Evolutionary conservation across 2,113 vertebrate species (phyloP), one percentile per base, ranked within the genome.

Genomic region (Eublepharis macularius): DNA sequence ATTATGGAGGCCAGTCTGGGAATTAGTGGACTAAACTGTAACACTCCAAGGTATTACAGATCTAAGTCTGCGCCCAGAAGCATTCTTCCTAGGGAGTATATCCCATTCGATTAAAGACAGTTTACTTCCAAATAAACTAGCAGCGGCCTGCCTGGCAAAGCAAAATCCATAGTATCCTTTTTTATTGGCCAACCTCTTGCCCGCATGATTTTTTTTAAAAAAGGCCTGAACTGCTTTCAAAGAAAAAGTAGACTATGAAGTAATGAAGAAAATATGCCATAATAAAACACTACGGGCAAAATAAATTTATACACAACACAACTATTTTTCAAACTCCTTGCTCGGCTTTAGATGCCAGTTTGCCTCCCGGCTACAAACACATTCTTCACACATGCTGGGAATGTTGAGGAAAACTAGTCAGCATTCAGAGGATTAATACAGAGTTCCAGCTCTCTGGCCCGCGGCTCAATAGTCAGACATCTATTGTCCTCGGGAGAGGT

Each of bases 381-480:
- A 97, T 97, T 97, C 96, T 96, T 96, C 95, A 95, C 96, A 96
- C 96, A 96, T 0, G 94, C 97, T 97, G 96, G 92, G 97, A 96
- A 95, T 92, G 94, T 91, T 94, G 92, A 82, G 76, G 91, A 92
- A 94, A 96, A 94, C 95, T 94, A 95, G 96, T 97, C 96, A 96
- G 95, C 95, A 95, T 96, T 96, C 96, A 95, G 93, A 95, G 94
- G 96, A 96, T 97, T 96, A 96, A 97, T 95, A 94, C 95, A 93
- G 94, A 93, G 94, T 96, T 95, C 95, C 95, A 91, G 89, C 81
- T 92, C 92, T 88, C 75, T 79, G 96, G 95, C 96, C 93, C 51
- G 2, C 82, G 96, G 95, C 95, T 92, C 89, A 90, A 91, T 91
- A 94, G 92, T 91, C 95, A 96, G 96, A 95, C 95, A 95, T 95